phyloP scores from a whole-genome alignment of 2,888 invertebrate genomes.

The Spilarctia lutea region DNA sequence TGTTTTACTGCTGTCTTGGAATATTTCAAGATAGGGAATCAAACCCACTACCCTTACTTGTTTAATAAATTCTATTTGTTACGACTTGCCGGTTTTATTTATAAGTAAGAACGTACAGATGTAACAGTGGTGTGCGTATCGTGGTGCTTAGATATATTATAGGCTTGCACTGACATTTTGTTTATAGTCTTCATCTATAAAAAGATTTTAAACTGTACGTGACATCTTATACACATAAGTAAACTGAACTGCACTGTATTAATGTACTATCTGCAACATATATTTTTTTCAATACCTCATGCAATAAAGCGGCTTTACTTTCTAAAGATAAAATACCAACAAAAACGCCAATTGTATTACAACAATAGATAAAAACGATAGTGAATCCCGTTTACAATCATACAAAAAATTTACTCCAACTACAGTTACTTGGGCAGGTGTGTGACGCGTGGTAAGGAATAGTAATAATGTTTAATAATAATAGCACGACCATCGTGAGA shows the following conservation, averaged over 20 bases:
- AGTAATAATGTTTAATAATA: slow-evolving; percentile 37
- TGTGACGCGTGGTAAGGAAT: slow-evolving; percentile 44
- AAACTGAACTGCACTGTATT: neutral
- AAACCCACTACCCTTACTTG: too few species aligned
- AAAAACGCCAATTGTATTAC: slow-evolving; percentile 1
- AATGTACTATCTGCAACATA: neutral
- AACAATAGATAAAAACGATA: slow-evolving; percentile 17
- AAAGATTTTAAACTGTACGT: too few species aligned
- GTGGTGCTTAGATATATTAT: too few species aligned
- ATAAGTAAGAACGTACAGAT: too few species aligned
- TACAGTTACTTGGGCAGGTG: slow-evolving; percentile 43
- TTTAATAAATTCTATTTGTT: too few species aligned
- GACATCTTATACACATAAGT: too few species aligned
- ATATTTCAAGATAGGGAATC: too few species aligned
- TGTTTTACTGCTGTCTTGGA: too few species aligned
- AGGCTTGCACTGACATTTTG: too few species aligned
- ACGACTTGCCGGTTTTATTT: too few species aligned
- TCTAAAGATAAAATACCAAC: neutral
- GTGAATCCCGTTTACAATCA: slow-evolving; percentile 16
- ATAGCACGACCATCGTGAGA: slow-evolving; percentile 31
- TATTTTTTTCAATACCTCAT: neutral
- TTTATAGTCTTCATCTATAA: too few species aligned
- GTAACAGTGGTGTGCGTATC: too few species aligned
- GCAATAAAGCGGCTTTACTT: neutral
- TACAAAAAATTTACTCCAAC: slow-evolving; percentile 34